A percentile compares a stretch with the other conserved stretches of the same genome.
Conservation (phyloP, 1,140 invertebrate genomes). For the Drosophila erecta region DNA sequence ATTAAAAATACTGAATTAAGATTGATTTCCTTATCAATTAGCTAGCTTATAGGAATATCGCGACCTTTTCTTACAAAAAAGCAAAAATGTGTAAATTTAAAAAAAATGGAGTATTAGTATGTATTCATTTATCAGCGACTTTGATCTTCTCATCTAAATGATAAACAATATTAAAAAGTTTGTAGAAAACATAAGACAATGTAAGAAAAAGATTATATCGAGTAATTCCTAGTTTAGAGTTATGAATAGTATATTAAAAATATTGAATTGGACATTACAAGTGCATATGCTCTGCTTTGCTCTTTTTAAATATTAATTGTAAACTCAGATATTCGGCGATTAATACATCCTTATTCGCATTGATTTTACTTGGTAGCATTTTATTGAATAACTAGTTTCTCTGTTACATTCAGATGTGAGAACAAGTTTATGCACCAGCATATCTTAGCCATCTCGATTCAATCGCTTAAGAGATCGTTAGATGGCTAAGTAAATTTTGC, state of each 20-base stretch:
- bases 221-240: too few relatives aligned
- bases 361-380: constrained; percentile 3
- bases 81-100: background rate
- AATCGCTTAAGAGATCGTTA: background rate
- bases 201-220: too few relatives aligned
- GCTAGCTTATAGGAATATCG: background rate
- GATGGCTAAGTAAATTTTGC: background rate
- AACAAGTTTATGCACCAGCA: background rate
- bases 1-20: background rate
- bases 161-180: too few relatives aligned
- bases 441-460: background rate
- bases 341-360: background rate
- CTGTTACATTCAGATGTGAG: constrained; percentile 10
- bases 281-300: background rate
- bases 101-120: background rate
- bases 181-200: too few relatives aligned
- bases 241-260: too few relatives aligned
- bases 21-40: background rate
- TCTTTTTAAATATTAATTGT: background rate
- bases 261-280: too few relatives aligned
- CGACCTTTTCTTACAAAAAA: background rate
- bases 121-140: too few relatives aligned
- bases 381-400: constrained; percentile 29
- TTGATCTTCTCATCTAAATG: too few relatives aligned
- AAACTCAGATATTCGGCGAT: background rate